phyloP scores from a whole-genome alignment of 2,888 invertebrate genomes.

The Camponotus fellah region DNA sequence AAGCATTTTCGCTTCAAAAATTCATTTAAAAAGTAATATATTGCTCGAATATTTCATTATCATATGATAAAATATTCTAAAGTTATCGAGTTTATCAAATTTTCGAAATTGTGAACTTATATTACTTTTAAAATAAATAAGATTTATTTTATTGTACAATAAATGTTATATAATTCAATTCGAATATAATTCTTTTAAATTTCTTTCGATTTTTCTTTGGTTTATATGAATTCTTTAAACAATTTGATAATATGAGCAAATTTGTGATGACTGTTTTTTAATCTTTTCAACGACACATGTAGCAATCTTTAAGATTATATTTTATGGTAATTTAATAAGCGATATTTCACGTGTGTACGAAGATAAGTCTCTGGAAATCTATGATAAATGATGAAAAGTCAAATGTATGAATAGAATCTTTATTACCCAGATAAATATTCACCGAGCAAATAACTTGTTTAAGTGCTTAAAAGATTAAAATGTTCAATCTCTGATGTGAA shows the following conservation, averaged over 20 bases:
- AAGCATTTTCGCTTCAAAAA: not conserved
- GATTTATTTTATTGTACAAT: not conserved
- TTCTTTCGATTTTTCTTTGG: not conserved
- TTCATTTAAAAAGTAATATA: not conserved
- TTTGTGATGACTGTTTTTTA: not conserved
- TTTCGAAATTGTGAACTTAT: not conserved
- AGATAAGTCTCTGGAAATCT: not conserved
- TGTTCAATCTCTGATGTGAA: not conserved
- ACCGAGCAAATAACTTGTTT: not conserved
- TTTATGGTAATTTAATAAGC: slow-evolving; percentile 13
- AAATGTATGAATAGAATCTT: slow-evolving; percentile 13
- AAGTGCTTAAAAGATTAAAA: not conserved
- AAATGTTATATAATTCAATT: slow-evolving; percentile 1
- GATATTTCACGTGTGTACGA: not conserved
- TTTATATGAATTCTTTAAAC: not conserved
- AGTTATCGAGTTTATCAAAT: not conserved
- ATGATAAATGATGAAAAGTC: slow-evolving; percentile 6
- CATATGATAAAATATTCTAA: not conserved
- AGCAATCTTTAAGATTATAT: not conserved
- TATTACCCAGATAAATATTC: not conserved
- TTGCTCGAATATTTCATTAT: not conserved
- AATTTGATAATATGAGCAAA: not conserved
- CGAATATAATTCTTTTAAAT: not conserved
- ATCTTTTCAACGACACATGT: not conserved
- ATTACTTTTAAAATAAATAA: not conserved